Evolutionary conservation across 2,797 vertebrate species (phyloP), one percentile per base, ranked within the genome.

Genomic region (Pseudotriccus pelzelni): DNA sequence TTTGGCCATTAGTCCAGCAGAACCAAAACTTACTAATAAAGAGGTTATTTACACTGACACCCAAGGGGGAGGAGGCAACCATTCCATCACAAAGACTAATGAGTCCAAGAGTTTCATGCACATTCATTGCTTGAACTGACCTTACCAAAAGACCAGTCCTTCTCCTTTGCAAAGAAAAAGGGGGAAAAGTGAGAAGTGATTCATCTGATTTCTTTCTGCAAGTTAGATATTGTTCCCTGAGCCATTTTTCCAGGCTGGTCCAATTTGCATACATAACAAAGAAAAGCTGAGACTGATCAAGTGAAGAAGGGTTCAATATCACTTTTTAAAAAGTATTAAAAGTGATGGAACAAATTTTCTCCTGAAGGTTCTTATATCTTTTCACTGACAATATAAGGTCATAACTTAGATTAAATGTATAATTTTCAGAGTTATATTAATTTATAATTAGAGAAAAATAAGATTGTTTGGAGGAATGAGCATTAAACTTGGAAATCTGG

Each of bases 221-320:
- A 47, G 20, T 13, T 50, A 32, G 2, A 7, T 56, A 8, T 5
- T 25, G 9, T 27, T 62, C 13, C 36, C n/a, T 16, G 14, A 58
- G 7, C 4, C 9, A 8, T 58, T 47, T 56, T 4, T 63, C 19
- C 34, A 22, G 37, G 41, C 43, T 14, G 2, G 7, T 53, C 3
- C 28, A 16, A n/a, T n/a, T 39, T 0, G 0, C 30, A 32, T 14
- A 21, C 13, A 9, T 39, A 37, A n/a, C 5, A 77, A 70, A 66
- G 32, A 86, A 76, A 85, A 37, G 6, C 5, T 69, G 28, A 27
- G 24, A 12, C 9, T 34, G 21, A 55, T 20, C 30, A 41, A 70
- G 30, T 2, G 12, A 17, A 2, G n/a, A 39, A 68, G 14, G 22
- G 7, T 32, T 50, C 60, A 76, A 7, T 25, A 14, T 55, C 24